These are phyloP conservation scores for Scaptomyza polygonia DNA, from an alignment of 2,888 invertebrate species.

Conservation along the genomic window DNA sequence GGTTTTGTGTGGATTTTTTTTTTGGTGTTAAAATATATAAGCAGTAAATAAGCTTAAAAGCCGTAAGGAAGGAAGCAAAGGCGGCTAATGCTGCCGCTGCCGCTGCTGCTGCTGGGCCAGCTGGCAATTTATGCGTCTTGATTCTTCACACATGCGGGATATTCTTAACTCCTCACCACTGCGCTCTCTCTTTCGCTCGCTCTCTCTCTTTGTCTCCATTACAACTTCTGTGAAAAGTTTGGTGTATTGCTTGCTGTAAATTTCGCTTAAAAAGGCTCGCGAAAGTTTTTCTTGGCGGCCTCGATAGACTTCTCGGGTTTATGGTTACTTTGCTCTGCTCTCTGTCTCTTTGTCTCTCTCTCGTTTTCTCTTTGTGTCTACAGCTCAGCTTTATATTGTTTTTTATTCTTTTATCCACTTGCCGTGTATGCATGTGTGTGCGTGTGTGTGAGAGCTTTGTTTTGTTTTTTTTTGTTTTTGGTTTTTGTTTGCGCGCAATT, in stretches of 20 bases:
- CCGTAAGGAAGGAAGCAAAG: constrained; percentile 54
- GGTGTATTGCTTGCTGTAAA: constrained; percentile 66
- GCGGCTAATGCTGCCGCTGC: constrained; percentile 9
- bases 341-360: no score
- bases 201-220: not conserved
- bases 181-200: not conserved
- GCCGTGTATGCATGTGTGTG: not conserved
- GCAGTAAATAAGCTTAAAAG: constrained; percentile 79
- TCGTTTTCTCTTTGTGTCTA: constrained; percentile 54
- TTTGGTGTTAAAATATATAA: constrained; percentile 74
- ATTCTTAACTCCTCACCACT: constrained; percentile 8
- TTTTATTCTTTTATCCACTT: constrained; percentile 38
- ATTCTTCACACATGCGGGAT: constrained; percentile 71
- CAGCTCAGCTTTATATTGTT: constrained; percentile 23
- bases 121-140: constrained; percentile 73
- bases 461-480: no score
- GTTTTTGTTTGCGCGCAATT: constrained; percentile 68
- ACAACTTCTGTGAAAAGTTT: constrained; percentile 38
- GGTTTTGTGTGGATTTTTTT: not conserved
- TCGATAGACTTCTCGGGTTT: constrained; percentile 64
- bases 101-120: constrained; percentile 32
- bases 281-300: constrained; percentile 60
- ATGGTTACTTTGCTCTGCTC: constrained; percentile 14
- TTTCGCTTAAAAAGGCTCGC: constrained; percentile 70
- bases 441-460: constrained; percentile 10